Evolutionary conservation across 2,797 vertebrate species (phyloP), one percentile per base, ranked within the genome.

Genomic region (Macrochelys suwanniensis): DNA sequence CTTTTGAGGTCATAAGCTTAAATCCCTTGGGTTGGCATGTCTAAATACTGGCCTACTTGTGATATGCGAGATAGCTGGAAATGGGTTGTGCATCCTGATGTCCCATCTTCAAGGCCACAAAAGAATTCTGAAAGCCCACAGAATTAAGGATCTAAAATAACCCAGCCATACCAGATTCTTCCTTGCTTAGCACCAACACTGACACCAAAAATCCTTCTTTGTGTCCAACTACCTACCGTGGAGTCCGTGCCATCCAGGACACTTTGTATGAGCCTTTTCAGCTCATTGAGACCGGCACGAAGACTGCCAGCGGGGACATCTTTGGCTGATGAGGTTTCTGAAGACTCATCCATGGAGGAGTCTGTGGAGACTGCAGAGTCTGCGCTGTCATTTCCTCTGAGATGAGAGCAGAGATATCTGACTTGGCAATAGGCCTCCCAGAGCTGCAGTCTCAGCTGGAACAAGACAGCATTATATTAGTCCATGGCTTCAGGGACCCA

Each of bases 361-460:
- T 99, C 99, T 0, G 99, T 99, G 97, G 99, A 99, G 95, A 99
- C 98, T 0, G 99, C 99, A 0, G 99, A 99, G 97, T 99, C 99
- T 0, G 99, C 99, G 51, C 99, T 98, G 97, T 99, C 99, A 0
- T 99, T 99, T 47, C 99, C 99, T 53, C 99, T 98, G 49, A 99
- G 99, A 95, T 99, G 99, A 19, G 99, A 99, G 98, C 99, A 99
- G 84, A 99, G 99, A 5, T 99, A 99, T 13, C 99, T 98, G 17
- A 99, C 99, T 88, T 99, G 99, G 94, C 99, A 99, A 95, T 99
- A 99, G 1, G 99, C 99, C 97, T 99, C 99, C 99, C 99, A 99
- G 45, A 99, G 98, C 98, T 99, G 99, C 84, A 99, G 98, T 90
- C 99, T 99, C 96, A 99, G 98, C 99, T 99, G 97, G 4, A 97